Percentiles rank a stretch among this genome's conserved stretches.
These are phyloP conservation scores for Buceros bicornis DNA, from an alignment of 2,797 vertebrate genomes.

Conservation along the genomic window DNA sequence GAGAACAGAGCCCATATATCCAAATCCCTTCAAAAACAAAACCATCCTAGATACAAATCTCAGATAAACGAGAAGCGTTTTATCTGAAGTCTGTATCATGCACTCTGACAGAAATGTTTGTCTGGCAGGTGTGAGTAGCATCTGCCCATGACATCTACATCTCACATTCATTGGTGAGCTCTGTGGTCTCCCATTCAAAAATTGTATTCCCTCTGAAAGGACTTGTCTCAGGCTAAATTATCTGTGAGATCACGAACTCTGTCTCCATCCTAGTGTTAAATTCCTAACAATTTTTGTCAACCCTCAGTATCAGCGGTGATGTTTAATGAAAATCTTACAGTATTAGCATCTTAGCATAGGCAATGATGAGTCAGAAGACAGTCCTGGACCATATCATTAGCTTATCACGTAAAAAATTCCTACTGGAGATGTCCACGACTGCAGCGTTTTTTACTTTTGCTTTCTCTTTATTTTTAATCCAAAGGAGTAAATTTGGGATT, in stretches of 20 bases:
- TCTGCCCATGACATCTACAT: background rate
- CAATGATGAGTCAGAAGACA: background rate
- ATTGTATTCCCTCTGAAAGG: background rate
- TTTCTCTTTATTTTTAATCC: background rate
- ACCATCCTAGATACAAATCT: background rate
- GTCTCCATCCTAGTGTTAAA: conserved; percentile 3
- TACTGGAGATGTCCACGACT: background rate
- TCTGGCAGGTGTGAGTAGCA: background rate
- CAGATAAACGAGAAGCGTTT: background rate
- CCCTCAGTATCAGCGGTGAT: background rate
- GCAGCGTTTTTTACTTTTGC: background rate
- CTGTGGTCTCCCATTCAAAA: background rate
- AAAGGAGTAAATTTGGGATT: background rate
- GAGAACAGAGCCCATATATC: background rate
- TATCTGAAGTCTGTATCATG: background rate
- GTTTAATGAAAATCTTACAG: background rate
- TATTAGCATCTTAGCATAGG: background rate
- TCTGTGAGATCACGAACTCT: conserved; percentile 5
- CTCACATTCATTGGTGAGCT: background rate
- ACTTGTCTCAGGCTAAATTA: conserved; percentile 19
- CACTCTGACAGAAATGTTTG: background rate
- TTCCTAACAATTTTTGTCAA: conserved; percentile 18
- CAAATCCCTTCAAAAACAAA: background rate
- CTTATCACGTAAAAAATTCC: background rate
- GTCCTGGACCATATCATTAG: background rate